Conservation (phyloP, 2,888 invertebrate genomes). For the Macropis europaea region DNA sequence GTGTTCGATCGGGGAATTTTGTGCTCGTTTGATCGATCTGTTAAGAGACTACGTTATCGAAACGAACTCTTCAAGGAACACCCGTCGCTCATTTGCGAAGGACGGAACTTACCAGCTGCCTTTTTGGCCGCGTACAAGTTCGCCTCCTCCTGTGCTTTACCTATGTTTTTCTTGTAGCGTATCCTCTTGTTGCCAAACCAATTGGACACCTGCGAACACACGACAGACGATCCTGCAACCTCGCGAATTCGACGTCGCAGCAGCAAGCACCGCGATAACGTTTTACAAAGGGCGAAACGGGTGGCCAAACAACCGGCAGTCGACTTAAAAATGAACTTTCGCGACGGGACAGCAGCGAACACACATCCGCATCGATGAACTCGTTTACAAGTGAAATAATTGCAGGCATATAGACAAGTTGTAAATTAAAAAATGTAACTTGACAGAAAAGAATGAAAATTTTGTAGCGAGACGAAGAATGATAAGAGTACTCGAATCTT, state of each 20-base stretch:
- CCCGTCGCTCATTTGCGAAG: constrained; percentile 62
- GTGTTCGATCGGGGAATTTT: background rate
- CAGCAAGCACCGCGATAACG: no score
- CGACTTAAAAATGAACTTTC: background rate
- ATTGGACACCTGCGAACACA: constrained; percentile 89
- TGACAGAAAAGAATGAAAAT: no score
- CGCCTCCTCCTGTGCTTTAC: constrained; percentile 99
- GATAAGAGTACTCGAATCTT: no score
- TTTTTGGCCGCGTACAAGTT: constrained; percentile 99
- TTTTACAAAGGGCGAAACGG: no score
- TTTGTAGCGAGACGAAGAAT: no score
- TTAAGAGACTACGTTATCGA: constrained; percentile 21
- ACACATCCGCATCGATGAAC: no score
- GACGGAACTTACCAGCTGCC: constrained; percentile 87
- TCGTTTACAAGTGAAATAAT: no score
- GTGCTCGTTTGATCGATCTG: background rate
- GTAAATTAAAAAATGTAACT: no score
- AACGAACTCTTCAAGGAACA: constrained; percentile 60
- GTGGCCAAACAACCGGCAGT: background rate
- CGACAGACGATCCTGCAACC: background rate
- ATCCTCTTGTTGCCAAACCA: constrained; percentile 99
- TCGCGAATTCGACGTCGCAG: background rate
- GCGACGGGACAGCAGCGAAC: no score
- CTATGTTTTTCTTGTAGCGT: constrained; percentile 99
- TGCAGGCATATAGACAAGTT: no score